Evolutionary conservation across 2,888 invertebrate species (phyloP).

Genomic region (Catocala fraxini): DNA sequence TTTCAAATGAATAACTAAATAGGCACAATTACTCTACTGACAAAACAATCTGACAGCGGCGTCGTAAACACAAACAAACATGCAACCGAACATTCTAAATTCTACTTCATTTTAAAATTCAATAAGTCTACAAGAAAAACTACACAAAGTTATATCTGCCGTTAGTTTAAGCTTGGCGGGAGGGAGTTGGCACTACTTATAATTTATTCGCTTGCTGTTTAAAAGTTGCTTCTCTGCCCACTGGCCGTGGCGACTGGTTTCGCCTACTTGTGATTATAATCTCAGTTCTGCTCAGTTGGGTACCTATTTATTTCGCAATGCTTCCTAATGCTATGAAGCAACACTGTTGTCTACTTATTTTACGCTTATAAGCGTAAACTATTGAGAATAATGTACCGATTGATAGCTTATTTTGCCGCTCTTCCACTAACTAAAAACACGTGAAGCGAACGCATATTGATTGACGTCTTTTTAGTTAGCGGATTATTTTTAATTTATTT

Average conservation of each 20-base stretch:
- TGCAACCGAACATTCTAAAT: constrained; percentile 3
- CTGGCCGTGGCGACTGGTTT: constrained; percentile 55
- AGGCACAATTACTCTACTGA: neutral
- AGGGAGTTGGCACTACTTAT: constrained; percentile 19
- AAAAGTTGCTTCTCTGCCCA: constrained; percentile 49
- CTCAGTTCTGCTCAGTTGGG: constrained; percentile 41
- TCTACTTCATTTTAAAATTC: constrained; percentile 9
- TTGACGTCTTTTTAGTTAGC: no score
- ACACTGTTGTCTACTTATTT: constrained; percentile 4
- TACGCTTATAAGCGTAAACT: neutral
- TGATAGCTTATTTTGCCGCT: no score
- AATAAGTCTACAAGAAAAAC: constrained; percentile 17
- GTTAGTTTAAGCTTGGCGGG: constrained; percentile 21
- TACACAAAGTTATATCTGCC: constrained; percentile 34
- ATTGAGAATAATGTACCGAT: neutral
- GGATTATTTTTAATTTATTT: no score
- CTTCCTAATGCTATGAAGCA: constrained; percentile 34
- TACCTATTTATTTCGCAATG: constrained; percentile 48
- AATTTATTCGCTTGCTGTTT: constrained; percentile 44
- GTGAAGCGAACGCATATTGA: no score
- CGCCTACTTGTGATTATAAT: constrained; percentile 58
- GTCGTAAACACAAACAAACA: neutral
- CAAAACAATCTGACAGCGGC: neutral
- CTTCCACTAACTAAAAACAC: no score
- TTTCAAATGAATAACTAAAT: no score